These are phyloP conservation scores for Caenorhabditis imperialis DNA, from an alignment of 2,888 invertebrate species.

Conservation along the genomic window DNA sequence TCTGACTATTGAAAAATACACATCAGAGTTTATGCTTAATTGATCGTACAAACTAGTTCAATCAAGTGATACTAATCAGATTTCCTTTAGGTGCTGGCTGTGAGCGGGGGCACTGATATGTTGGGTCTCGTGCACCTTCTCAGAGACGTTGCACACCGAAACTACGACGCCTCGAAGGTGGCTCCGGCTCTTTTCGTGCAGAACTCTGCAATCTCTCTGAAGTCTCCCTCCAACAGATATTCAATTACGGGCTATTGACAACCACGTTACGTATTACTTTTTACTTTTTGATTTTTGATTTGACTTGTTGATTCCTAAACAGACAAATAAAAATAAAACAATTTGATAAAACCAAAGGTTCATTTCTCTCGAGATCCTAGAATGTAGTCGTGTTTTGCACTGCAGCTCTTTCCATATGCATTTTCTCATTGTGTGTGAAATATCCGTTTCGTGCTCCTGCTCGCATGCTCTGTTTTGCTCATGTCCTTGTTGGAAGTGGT, in stretches of 20 bases:
- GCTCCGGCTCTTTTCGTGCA: slow-evolving; percentile 40
- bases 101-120: slow-evolving; percentile 30
- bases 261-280: neutral
- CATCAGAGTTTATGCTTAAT: too few species aligned
- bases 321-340: slow-evolving; percentile 1
- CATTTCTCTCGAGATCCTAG: neutral
- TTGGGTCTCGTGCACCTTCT: slow-evolving; percentile 35
- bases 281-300: slow-evolving; percentile 4
- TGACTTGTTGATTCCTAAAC: slow-evolving; percentile 6
- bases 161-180: slow-evolving; percentile 47
- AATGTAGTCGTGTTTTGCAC: neutral
- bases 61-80: too few species aligned
- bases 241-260: slow-evolving; percentile 52
- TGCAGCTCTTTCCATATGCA: slow-evolving; percentile 2
- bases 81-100: slow-evolving; percentile 23
- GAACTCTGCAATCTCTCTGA: slow-evolving; percentile 41
- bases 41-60: too few species aligned
- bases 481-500: slow-evolving; percentile 23
- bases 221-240: slow-evolving; percentile 31
- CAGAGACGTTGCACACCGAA: slow-evolving; percentile 45
- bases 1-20: too few species aligned
- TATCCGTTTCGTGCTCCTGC: slow-evolving; percentile 5
- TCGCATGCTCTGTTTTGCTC: slow-evolving; percentile 11
- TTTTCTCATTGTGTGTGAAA: slow-evolving; percentile 21
- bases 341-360: neutral